Percentiles rank a stretch among this genome's conserved stretches.
Conservation (phyloP, 2,113 vertebrate genomes). For the Takifugu bimaculatus region DNA sequence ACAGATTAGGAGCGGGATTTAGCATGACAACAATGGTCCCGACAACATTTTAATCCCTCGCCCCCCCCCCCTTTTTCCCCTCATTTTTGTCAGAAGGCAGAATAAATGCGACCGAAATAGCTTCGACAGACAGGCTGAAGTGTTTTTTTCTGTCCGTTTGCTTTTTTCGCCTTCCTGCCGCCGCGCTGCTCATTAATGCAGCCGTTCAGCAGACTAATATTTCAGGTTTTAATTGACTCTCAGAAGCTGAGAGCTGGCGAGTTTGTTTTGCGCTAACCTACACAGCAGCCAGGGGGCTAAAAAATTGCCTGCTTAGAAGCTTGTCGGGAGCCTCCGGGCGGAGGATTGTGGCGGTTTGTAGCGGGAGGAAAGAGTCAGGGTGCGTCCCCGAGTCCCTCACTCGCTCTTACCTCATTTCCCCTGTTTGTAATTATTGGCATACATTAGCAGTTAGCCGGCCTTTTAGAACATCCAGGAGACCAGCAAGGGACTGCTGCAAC, state of each 20-base stretch:
- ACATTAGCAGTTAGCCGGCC: slow-evolving; percentile 57
- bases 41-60: slow-evolving; percentile 62
- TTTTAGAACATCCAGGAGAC: slow-evolving; percentile 42
- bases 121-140: slow-evolving; percentile 36
- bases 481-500: slow-evolving; percentile 42
- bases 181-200: slow-evolving; percentile 40
- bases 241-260: slow-evolving; percentile 22
- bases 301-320: slow-evolving; percentile 43
- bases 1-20: slow-evolving; percentile 72
- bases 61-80: slow-evolving; percentile 24
- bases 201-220: slow-evolving; percentile 56
- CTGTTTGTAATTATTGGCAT: slow-evolving; percentile 70
- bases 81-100: slow-evolving; percentile 35
- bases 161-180: slow-evolving; percentile 1
- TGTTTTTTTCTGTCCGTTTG: slow-evolving; percentile 16
- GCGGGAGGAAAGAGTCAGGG: slow-evolving; percentile 9
- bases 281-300: slow-evolving; percentile 15
- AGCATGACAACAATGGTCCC: slow-evolving; percentile 69
- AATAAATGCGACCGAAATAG: slow-evolving; percentile 57
- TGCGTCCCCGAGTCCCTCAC: slow-evolving; percentile 15
- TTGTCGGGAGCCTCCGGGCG: slow-evolving; percentile 18
- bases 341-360: slow-evolving; percentile 12
- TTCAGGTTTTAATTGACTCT: slow-evolving; percentile 63
- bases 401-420: slow-evolving; percentile 58
- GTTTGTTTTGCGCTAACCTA: slow-evolving; percentile 12